These are phyloP conservation scores for Pithys albifrons DNA, from an alignment of 2,113 vertebrate species.

Conservation along the genomic window DNA sequence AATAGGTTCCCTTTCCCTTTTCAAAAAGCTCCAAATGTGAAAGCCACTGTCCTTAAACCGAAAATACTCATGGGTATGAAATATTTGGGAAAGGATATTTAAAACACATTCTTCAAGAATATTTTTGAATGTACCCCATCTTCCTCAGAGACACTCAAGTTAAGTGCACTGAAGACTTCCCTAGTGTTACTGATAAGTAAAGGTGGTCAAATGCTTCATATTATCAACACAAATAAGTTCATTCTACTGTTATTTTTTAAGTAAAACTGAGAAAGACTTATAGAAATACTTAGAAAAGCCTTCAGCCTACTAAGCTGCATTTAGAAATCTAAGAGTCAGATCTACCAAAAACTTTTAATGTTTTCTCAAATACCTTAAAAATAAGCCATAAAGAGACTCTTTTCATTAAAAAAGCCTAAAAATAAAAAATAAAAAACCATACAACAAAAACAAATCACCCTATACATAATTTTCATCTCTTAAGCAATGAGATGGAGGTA, in stretches of 20 bases:
- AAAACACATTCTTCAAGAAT: background rate
- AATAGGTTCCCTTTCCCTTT: background rate
- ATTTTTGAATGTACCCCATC: background rate
- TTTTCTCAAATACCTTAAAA: background rate
- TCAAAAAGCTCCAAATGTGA: background rate
- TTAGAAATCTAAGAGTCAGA: background rate
- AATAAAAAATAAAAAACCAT: background rate
- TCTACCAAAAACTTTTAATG: background rate
- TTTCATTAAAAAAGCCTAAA: background rate
- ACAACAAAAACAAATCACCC: background rate
- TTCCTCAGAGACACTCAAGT: background rate
- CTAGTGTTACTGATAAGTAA: background rate
- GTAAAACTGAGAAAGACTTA: background rate
- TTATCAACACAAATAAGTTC: background rate
- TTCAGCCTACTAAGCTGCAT: background rate
- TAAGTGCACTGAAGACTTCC: background rate
- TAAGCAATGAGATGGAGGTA: background rate
- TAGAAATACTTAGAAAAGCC: background rate
- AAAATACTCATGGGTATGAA: background rate
- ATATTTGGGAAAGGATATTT: background rate
- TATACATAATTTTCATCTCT: background rate
- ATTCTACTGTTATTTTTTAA: background rate
- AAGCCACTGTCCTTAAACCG: background rate
- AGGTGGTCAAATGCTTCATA: background rate
- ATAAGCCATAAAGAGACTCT: background rate